Conservation (phyloP, 2,888 invertebrate species). For the Tiphia femorata region DNA sequence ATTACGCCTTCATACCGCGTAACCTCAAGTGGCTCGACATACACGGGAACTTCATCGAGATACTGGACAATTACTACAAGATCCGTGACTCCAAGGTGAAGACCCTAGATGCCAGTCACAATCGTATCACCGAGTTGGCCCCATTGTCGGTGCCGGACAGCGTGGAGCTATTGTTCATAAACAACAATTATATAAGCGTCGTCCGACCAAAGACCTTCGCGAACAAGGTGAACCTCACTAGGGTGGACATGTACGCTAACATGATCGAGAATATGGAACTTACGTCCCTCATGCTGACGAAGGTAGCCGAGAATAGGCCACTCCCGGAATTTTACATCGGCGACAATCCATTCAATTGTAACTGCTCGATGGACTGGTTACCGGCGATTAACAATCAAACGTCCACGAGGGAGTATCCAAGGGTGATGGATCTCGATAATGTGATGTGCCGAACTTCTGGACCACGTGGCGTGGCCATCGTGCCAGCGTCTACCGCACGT, state of each 20-base stretch:
- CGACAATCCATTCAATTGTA: slow-evolving; percentile 94
- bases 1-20: slow-evolving; percentile 91
- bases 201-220: slow-evolving; percentile 89
- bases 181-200: slow-evolving; percentile 86
- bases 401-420: slow-evolving; percentile 84
- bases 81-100: slow-evolving; percentile 77
- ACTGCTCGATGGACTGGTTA: slow-evolving; percentile 96
- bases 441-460: slow-evolving; percentile 90
- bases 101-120: slow-evolving; percentile 91
- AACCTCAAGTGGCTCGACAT: slow-evolving; percentile 92
- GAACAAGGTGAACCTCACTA: slow-evolving; percentile 85
- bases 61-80: slow-evolving; percentile 89
- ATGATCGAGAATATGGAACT: slow-evolving; percentile 86
- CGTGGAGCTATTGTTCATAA: slow-evolving; percentile 88
- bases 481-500: slow-evolving; percentile 82
- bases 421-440: slow-evolving; percentile 89
- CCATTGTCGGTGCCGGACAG: slow-evolving; percentile 90
- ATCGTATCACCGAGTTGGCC: slow-evolving; percentile 85
- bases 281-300: slow-evolving; percentile 83
- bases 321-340: slow-evolving; percentile 92
- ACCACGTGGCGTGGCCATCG: slow-evolving; percentile 83
- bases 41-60: slow-evolving; percentile 90
- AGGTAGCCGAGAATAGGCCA: slow-evolving; percentile 79
- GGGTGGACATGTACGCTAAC: slow-evolving; percentile 92
- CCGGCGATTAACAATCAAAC: slow-evolving; percentile 90